Conservation (phyloP, 2,113 vertebrate genomes). For the Aegotheles bennettii region DNA sequence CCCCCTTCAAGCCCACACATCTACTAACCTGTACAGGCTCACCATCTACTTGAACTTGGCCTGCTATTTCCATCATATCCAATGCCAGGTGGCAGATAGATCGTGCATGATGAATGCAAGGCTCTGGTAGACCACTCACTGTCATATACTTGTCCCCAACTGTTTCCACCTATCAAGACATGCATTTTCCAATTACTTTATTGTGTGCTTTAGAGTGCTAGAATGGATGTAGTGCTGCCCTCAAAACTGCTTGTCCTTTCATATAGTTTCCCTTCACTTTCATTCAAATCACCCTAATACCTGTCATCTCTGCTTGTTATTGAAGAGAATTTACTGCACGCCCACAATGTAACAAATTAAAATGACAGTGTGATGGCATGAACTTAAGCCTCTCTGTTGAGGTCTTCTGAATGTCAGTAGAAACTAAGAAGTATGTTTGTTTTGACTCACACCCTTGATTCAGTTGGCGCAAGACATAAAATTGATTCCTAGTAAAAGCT, state of each 20-base stretch:
- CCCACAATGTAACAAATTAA: neutral
- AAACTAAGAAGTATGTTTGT: neutral
- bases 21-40: constrained; percentile 90
- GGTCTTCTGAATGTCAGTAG: neutral
- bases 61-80: constrained; percentile 98
- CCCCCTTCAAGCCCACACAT: neutral
- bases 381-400: neutral
- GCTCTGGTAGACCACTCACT: constrained; percentile 95
- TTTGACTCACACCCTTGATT: neutral
- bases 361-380: neutral
- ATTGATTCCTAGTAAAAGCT: neutral
- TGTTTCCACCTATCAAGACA: constrained; percentile 87
- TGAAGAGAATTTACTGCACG: neutral
- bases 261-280: neutral
- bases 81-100: constrained; percentile 95
- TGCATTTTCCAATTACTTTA: neutral
- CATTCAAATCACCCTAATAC: neutral
- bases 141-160: constrained; percentile 99
- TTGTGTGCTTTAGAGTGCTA: neutral
- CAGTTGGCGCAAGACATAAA: neutral
- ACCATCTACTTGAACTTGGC: constrained; percentile 95
- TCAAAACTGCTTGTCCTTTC: neutral
- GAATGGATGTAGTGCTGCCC: neutral
- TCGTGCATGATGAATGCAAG: constrained; percentile 93
- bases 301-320: neutral